Evolutionary conservation across 2,888 invertebrate genomes (phyloP).

Genomic region (Drosophila phalerata): DNA sequence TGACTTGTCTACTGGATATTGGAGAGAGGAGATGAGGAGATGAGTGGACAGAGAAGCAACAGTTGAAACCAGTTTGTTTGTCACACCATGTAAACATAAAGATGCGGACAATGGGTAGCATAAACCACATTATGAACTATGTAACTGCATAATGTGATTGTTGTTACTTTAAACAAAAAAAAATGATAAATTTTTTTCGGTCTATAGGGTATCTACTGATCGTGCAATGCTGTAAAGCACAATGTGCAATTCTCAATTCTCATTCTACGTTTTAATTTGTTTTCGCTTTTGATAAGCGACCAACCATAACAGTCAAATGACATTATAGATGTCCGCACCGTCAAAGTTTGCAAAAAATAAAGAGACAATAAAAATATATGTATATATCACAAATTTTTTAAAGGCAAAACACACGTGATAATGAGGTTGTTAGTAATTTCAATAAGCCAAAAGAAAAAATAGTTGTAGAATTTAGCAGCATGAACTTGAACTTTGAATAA

Average conservation of each 20-base stretch:
- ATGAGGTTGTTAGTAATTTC: constrained; percentile 6
- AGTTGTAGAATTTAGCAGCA: neutral
- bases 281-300: constrained; percentile 32
- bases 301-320: constrained; percentile 17
- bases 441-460: neutral
- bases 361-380: neutral
- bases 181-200: too few species aligned
- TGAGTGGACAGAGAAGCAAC: neutral
- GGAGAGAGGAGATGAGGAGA: neutral
- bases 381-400: neutral
- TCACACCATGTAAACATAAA: neutral
- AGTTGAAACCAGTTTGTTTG: constrained; percentile 14
- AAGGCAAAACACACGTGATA: constrained; percentile 9
- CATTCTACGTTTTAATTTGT: constrained; percentile 2
- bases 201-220: constrained; percentile 3
- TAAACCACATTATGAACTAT: neutral
- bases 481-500: constrained; percentile 13
- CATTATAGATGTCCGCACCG: constrained; percentile 8
- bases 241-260: constrained; percentile 9
- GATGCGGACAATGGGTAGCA: constrained; percentile 9
- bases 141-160: neutral
- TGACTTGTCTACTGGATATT: neutral
- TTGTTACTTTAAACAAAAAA: neutral
- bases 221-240: neutral
- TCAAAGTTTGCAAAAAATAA: constrained; percentile 1